A percentile compares a stretch with the other conserved stretches of the same genome.
Evolutionary conservation across 2,797 vertebrate genomes (phyloP).

Genomic region (Acipenser ruthenus): DNA sequence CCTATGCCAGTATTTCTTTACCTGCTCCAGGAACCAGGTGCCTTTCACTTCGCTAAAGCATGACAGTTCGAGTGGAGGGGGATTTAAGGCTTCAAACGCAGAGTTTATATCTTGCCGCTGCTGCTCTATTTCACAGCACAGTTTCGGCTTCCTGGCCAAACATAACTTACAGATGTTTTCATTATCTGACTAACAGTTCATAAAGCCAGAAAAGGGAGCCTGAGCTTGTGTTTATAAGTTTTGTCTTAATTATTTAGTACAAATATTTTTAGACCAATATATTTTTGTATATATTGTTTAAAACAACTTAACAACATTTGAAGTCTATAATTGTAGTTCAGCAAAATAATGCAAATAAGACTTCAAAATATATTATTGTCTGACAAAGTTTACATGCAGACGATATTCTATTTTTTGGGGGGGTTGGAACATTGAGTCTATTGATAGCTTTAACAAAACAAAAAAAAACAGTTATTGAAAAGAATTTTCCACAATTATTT

Average conservation of each 20-base stretch:
- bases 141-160: constrained; percentile 50
- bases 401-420: too few species aligned
- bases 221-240: constrained; percentile 29
- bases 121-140: constrained; percentile 37
- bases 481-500: background rate
- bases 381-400: too few species aligned
- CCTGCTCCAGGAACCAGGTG: constrained; percentile 51
- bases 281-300: constrained; percentile 28
- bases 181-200: constrained; percentile 48
- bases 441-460: too few species aligned
- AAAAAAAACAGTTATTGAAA: too few species aligned
- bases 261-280: constrained; percentile 20
- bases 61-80: constrained; percentile 19
- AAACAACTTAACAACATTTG: constrained; percentile 26
- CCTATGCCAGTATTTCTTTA: constrained; percentile 47
- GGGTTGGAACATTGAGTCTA: too few species aligned
- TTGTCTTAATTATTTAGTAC: constrained; percentile 24
- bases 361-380: background rate
- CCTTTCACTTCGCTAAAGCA: constrained; percentile 49
- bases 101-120: constrained; percentile 45
- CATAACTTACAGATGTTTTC: constrained; percentile 55
- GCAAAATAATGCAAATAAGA: constrained; percentile 16
- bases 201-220: constrained; percentile 39
- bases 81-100: constrained; percentile 39
- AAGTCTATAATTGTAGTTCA: constrained; percentile 23